Evolutionary conservation across 2,113 vertebrate genomes (phyloP).

Genomic region (Petrocephalus zakoni): DNA sequence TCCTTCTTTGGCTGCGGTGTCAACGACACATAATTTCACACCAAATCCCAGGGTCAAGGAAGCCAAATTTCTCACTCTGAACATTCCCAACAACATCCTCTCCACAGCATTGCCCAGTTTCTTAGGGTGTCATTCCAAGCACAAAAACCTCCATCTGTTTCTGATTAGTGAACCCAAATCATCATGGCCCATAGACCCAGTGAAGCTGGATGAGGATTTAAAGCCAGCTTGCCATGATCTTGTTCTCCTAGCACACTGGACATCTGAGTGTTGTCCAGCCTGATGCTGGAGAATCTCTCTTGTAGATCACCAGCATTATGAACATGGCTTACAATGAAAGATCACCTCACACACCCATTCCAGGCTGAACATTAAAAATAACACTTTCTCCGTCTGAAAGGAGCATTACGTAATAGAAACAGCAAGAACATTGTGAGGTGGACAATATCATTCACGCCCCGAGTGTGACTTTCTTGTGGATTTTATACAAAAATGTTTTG

Average conservation of each 20-base stretch:
- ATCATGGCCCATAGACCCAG: not conserved
- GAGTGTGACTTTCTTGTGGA: not conserved
- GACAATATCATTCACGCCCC: not conserved
- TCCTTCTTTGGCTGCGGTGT: not conserved
- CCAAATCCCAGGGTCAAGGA: not conserved
- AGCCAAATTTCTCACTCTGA: not conserved
- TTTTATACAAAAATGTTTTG: not conserved
- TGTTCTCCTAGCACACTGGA: not conserved
- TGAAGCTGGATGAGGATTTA: not conserved
- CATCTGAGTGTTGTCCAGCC: not conserved
- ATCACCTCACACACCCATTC: not conserved
- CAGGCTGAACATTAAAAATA: not conserved
- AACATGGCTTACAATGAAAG: not conserved
- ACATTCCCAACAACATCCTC: not conserved
- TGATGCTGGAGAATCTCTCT: not conserved
- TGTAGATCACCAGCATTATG: not conserved
- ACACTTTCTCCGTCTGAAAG: not conserved
- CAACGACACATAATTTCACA: not conserved
- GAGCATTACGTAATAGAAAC: not conserved
- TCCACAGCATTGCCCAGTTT: not conserved
- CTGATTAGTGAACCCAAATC: not conserved
- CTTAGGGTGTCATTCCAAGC: not conserved
- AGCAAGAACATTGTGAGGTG: not conserved
- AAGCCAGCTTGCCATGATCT: not conserved
- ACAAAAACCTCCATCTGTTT: not conserved